These are phyloP conservation scores for Isurus oxyrinchus DNA, from an alignment of 2,113 vertebrate species.

Conservation along the genomic window DNA sequence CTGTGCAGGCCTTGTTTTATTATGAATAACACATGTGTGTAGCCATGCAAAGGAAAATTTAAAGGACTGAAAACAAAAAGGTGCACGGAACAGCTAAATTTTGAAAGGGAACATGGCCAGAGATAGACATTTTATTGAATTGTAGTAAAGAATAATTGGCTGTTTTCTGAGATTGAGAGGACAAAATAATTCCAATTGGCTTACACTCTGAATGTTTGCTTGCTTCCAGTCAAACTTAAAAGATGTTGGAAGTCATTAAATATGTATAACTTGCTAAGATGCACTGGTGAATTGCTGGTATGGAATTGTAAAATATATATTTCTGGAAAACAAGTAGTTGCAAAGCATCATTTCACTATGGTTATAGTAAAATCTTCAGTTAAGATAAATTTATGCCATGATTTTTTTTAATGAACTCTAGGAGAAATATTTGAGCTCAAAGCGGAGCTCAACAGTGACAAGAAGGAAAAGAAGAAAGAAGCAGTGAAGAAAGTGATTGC, in stretches of 20 bases:
- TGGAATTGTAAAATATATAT: not conserved
- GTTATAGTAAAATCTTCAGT: not conserved
- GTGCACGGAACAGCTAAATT: not conserved
- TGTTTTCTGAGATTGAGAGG: not conserved
- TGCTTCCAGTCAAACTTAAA: not conserved
- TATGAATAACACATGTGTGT: not conserved
- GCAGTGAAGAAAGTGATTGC: slow-evolving; percentile 98
- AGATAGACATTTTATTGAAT: not conserved
- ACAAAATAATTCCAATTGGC: not conserved
- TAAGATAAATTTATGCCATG: not conserved
- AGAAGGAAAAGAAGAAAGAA: slow-evolving; percentile 99
- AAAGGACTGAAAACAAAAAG: not conserved
- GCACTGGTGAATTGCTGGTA: not conserved
- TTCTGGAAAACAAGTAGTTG: not conserved
- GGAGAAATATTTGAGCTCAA: slow-evolving; percentile 98
- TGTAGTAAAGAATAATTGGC: not conserved
- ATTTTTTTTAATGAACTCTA: slow-evolving; percentile 43
- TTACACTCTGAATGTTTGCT: not conserved
- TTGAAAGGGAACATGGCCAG: not conserved
- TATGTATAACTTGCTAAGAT: not conserved
- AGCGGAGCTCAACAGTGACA: slow-evolving; percentile 95
- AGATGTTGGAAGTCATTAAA: not conserved
- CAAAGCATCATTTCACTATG: not conserved
- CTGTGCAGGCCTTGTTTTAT: not conserved
- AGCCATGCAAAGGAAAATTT: not conserved